A percentile compares a stretch with the other conserved stretches of the same genome.
Evolutionary conservation across 2,797 vertebrate genomes (phyloP).

Genomic region (Tenualosa ilisha): DNA sequence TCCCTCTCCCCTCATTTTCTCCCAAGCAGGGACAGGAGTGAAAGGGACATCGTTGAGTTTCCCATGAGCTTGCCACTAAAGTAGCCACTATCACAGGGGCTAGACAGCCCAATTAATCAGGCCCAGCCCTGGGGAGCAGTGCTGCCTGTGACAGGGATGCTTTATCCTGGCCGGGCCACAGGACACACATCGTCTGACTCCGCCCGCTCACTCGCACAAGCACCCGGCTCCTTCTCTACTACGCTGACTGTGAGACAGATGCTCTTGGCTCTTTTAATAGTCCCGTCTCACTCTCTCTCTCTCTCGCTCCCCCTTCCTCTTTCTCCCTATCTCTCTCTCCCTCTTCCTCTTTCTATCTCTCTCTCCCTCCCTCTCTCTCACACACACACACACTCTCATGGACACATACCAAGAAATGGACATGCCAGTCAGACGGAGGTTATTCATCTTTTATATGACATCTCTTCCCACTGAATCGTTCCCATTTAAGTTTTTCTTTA

Average conservation of each 20-base stretch:
- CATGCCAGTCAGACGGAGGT: neutral
- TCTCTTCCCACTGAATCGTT: neutral
- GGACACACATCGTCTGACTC: constrained; percentile 54
- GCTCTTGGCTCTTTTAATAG: neutral
- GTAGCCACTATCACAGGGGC: constrained; percentile 71
- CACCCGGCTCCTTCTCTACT: neutral
- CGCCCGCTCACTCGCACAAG: constrained; percentile 35
- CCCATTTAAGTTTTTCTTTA: neutral
- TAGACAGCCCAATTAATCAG: constrained; percentile 79
- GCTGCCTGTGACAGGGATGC: constrained; percentile 68
- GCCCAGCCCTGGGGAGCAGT: constrained; percentile 66
- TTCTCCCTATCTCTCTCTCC: neutral
- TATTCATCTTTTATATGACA: neutral
- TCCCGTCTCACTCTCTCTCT: no score
- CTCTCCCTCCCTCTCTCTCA: neutral
- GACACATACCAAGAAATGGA: neutral
- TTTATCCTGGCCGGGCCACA: constrained; percentile 68
- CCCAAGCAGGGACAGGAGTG: constrained; percentile 49
- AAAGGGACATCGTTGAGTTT: constrained; percentile 64
- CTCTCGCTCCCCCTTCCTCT: neutral
- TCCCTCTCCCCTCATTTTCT: constrained; percentile 29
- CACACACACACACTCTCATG: neutral
- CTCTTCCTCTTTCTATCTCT: neutral
- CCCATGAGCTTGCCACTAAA: constrained; percentile 71
- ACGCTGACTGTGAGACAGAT: neutral